These are phyloP conservation scores for Serripes groenlandicus DNA, from an alignment of 2,888 invertebrate genomes.

Conservation along the genomic window DNA sequence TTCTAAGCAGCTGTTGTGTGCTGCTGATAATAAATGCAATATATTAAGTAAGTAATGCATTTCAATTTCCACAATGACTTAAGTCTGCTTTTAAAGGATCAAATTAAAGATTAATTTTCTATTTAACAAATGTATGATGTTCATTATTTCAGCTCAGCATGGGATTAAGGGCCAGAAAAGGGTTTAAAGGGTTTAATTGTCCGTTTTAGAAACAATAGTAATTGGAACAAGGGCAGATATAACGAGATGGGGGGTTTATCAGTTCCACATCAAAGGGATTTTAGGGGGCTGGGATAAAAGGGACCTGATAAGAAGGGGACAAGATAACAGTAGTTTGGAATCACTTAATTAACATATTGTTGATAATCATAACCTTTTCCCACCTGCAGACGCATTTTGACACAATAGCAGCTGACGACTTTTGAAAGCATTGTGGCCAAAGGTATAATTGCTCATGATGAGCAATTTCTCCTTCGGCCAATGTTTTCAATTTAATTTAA, in stretches of 20 bases:
- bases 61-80: too few relatives aligned
- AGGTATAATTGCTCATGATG: neutral
- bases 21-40: too few relatives aligned
- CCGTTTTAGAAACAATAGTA: constrained; percentile 9
- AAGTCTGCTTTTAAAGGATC: too few relatives aligned
- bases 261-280: constrained; percentile 20
- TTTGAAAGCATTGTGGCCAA: neutral
- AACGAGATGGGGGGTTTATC: constrained; percentile 15
- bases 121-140: too few relatives aligned
- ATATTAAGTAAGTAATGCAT: too few relatives aligned
- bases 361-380: constrained; percentile 1
- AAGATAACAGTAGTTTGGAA: constrained; percentile 29
- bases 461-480: neutral
- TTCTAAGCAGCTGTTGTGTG: too few relatives aligned
- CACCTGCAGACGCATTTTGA: neutral
- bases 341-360: constrained; percentile 18
- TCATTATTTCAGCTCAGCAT: too few relatives aligned
- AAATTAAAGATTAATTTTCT: too few relatives aligned
- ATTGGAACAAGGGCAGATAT: constrained; percentile 14
- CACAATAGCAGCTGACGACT: neutral
- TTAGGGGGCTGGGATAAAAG: constrained; percentile 9
- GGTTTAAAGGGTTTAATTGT: constrained; percentile 8
- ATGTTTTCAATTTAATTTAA: neutral
- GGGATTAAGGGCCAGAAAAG: neutral
- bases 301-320: constrained; percentile 5